These are phyloP conservation scores for Sinelater perroti DNA, from an alignment of 2,888 invertebrate genomes.

Conservation along the genomic window DNA sequence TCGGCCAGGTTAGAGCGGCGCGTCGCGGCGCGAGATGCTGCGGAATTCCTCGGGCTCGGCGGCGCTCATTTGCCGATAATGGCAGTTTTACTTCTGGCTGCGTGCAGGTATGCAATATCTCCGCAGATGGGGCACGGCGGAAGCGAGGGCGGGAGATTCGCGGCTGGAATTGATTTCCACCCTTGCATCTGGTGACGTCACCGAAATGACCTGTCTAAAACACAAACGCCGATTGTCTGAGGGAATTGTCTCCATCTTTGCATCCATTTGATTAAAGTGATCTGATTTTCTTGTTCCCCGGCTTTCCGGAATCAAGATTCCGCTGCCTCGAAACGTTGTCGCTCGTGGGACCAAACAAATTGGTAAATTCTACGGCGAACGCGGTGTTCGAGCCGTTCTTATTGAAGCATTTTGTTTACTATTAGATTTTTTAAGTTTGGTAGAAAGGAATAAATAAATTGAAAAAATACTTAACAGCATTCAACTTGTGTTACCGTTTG, in stretches of 20 bases:
- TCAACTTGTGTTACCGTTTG: too few species aligned
- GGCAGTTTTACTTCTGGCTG: constrained; percentile 26
- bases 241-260: constrained; percentile 29
- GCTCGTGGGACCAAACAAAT: too few species aligned
- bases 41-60: constrained; percentile 12
- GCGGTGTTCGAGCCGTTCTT: too few species aligned
- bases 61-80: constrained; percentile 31
- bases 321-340: too few species aligned
- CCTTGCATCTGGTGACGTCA: constrained; percentile 29
- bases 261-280: constrained; percentile 26
- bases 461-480: too few species aligned
- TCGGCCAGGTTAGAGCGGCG: too few species aligned
- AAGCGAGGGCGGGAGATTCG: constrained; percentile 18
- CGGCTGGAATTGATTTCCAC: constrained; percentile 33
- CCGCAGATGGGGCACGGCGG: constrained; percentile 14
- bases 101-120: constrained; percentile 32
- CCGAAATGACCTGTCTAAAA: constrained; percentile 31
- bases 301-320: too few species aligned
- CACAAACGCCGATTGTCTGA: constrained; percentile 30
- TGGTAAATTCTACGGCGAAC: too few species aligned
- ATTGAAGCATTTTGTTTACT: too few species aligned
- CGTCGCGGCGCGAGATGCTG: constrained; percentile 1
- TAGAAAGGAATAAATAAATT: too few species aligned
- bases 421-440: too few species aligned
- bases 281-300: constrained; percentile 26